Conservation (phyloP, 2,888 invertebrate species). For the Cheilosia pagana region DNA sequence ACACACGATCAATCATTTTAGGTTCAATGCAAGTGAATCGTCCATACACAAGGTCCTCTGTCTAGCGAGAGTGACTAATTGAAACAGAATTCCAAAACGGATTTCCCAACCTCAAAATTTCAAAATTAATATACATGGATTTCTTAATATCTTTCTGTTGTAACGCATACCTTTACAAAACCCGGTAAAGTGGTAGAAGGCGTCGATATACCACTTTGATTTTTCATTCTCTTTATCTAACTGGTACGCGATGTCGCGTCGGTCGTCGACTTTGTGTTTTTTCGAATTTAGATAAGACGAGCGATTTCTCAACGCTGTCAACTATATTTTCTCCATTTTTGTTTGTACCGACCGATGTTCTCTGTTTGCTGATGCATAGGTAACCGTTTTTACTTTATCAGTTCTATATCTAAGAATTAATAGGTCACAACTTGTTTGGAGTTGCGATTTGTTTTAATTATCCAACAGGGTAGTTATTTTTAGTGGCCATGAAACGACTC, state of each 20-base stretch:
- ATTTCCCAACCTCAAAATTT: background rate
- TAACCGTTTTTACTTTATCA: background rate
- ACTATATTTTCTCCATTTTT: background rate
- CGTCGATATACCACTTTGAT: constrained; percentile 35
- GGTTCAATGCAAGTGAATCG: constrained; percentile 4
- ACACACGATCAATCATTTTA: constrained; percentile 15
- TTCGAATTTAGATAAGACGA: constrained; percentile 6
- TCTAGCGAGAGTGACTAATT: constrained; percentile 10
- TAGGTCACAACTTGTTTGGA: background rate
- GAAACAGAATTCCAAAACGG: background rate
- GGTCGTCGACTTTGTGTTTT: background rate
- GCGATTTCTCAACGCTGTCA: background rate
- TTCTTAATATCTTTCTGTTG: constrained; percentile 1
- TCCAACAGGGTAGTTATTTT: background rate
- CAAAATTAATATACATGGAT: background rate
- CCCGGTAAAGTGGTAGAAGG: constrained; percentile 13
- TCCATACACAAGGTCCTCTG: constrained; percentile 3
- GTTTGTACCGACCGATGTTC: background rate
- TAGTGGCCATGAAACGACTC: background rate
- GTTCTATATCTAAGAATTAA: background rate
- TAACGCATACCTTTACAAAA: background rate
- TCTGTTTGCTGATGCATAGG: constrained; percentile 6
- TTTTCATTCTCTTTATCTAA: constrained; percentile 55
- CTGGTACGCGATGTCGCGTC: constrained; percentile 41
- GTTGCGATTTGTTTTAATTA: background rate